Percentiles rank a stretch among this genome's conserved stretches.
Evolutionary conservation across 2,113 vertebrate genomes (phyloP).

Genomic region (Chlamydotis undulata): DNA sequence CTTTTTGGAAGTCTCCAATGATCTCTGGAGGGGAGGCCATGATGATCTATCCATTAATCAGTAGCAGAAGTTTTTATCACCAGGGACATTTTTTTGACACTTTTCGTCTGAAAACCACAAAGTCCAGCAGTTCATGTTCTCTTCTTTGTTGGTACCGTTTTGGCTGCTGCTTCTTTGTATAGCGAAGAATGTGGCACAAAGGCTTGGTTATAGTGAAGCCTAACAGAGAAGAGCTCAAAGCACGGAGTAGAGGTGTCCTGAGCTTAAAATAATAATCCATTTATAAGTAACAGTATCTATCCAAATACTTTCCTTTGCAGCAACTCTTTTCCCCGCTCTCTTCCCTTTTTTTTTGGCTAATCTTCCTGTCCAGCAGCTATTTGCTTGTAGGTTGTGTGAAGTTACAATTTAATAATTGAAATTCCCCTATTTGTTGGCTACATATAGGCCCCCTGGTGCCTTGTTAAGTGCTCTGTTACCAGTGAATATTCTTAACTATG

Average conservation of each 20-base stretch:
- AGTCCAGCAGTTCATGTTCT: neutral
- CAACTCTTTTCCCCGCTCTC: neutral
- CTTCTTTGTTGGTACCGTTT: neutral
- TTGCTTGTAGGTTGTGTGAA: neutral
- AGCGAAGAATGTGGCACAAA: accelerated
- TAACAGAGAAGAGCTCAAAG: neutral
- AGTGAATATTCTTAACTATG: slow-evolving; percentile 28
- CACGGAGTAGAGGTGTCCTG: neutral
- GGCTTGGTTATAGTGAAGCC: neutral
- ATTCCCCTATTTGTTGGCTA: neutral
- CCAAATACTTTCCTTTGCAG: neutral
- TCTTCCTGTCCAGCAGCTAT: neutral
- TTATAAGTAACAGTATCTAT: neutral
- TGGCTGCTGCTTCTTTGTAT: neutral
- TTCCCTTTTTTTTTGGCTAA: neutral
- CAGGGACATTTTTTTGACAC: neutral
- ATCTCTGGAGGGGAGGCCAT: neutral
- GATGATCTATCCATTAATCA: neutral
- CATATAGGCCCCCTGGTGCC: slow-evolving; percentile 8
- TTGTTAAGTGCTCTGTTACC: slow-evolving; percentile 48
- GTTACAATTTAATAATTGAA: slow-evolving; percentile 27
- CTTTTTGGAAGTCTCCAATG: neutral
- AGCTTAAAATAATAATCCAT: neutral
- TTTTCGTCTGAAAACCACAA: neutral
- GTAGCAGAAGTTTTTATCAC: neutral